phyloP scores from a whole-genome alignment of 2,113 vertebrate genomes.

The Corydoras maculifer region DNA sequence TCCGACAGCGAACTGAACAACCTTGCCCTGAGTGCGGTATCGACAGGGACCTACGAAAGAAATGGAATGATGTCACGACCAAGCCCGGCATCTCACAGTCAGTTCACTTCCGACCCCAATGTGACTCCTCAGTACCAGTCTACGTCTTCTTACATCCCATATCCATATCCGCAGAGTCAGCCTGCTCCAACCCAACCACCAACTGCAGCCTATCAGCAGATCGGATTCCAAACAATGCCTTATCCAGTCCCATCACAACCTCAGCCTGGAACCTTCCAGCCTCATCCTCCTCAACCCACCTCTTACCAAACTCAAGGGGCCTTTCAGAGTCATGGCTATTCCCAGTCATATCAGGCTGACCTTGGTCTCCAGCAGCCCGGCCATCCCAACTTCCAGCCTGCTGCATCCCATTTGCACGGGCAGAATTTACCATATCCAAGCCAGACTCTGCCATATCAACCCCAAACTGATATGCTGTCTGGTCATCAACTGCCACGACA shows the following conservation, averaged over 20 bases:
- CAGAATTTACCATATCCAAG: constrained; percentile 72
- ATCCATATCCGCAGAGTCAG: constrained; percentile 74
- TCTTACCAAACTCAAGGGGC: constrained; percentile 71
- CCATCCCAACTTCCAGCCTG: constrained; percentile 75
- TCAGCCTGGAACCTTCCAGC: constrained; percentile 77
- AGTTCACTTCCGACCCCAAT: constrained; percentile 74
- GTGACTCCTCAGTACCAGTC: constrained; percentile 64
- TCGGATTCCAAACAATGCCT: constrained; percentile 79
- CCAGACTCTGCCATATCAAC: constrained; percentile 68
- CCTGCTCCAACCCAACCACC: constrained; percentile 61
- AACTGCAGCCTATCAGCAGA: constrained; percentile 71
- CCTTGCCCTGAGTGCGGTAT: constrained; percentile 71
- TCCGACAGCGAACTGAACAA: constrained; percentile 95
- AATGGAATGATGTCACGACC: constrained; percentile 67
- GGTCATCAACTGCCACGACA: constrained; percentile 85
- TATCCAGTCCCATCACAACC: constrained; percentile 73
- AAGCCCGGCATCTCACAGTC: constrained; percentile 69
- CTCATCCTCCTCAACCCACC: constrained; percentile 71
- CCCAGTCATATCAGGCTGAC: constrained; percentile 75
- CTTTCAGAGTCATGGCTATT: constrained; percentile 71
- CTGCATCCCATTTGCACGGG: constrained; percentile 69
- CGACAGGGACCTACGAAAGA: constrained; percentile 65
- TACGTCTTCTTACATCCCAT: constrained; percentile 73
- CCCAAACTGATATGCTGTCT: constrained; percentile 68
- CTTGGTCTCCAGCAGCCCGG: constrained; percentile 67